These are phyloP conservation scores for Perca flavescens DNA, from an alignment of 2,113 vertebrate species.

Conservation along the genomic window DNA sequence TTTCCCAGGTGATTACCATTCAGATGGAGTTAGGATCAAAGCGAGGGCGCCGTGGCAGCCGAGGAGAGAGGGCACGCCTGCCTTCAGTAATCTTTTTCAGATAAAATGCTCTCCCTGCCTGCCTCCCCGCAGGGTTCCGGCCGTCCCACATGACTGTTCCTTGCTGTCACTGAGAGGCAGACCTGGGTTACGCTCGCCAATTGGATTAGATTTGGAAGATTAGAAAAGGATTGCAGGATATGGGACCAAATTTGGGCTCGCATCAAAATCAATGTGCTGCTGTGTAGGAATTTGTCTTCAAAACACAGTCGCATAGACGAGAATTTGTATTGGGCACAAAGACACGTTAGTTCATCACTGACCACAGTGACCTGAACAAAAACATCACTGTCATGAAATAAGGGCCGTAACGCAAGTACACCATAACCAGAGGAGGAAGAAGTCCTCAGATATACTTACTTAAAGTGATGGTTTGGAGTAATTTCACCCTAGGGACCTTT, in stretches of 20 bases:
- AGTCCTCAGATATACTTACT: too few relatives aligned
- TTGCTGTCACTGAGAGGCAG: conserved; percentile 37
- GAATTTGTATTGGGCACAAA: neutral
- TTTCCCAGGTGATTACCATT: conserved; percentile 79
- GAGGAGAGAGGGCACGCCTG: conserved; percentile 55
- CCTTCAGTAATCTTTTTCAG: conserved; percentile 66
- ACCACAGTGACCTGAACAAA: neutral
- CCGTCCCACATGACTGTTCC: conserved; percentile 41
- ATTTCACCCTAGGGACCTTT: too few relatives aligned
- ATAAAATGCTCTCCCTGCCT: conserved; percentile 44
- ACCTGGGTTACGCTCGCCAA: conserved; percentile 11
- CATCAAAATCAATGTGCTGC: conserved; percentile 24
- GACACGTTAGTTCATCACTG: neutral
- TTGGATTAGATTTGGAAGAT: conserved; percentile 49
- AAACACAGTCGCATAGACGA: neutral
- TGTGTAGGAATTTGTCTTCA: neutral
- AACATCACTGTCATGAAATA: neutral
- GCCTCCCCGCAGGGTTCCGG: neutral
- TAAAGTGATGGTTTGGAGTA: too few relatives aligned
- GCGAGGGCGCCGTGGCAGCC: conserved; percentile 48
- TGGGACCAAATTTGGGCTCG: conserved; percentile 9
- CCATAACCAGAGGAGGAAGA: too few relatives aligned
- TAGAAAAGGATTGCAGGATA: conserved; percentile 35
- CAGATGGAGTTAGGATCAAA: conserved; percentile 76
- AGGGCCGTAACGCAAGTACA: neutral